Base-by-base conservation (phyloP, 2,113 vertebrate species). In the Sarotherodon lohbergeri region DNA sequence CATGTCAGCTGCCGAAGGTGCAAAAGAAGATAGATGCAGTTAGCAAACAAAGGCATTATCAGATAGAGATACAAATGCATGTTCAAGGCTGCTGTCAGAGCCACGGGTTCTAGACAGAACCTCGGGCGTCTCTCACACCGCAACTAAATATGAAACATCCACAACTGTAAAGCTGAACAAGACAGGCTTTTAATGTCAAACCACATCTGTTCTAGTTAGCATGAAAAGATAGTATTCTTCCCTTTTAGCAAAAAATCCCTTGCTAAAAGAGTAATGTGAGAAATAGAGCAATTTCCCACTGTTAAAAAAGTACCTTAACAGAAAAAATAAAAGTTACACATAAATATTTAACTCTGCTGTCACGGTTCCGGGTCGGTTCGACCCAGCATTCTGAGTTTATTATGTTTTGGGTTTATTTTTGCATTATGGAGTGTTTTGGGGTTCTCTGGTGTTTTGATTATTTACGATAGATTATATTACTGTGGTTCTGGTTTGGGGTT, bases 1-100 rank as follows among this genome's bases (percentile, higher is more conserved):
- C 99, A 99, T 99, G 94, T 99, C 99, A 95, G 99, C 99, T 99
- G 94, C 79, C 73, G 17, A 68, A 80, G 7, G 46, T 17, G 80
- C 2, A 14, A 29, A 29, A 87, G 56, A 89, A 43, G 68, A 76
- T 3, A 68, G 7, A 59, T 2, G 36, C 36, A 4, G 76, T 87
- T n/a, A 89, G 48, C 22, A 86, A 57, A 84, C 17, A 86, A 16
- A 79, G 17, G 14, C 3, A 13, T 81, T 59, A 83, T 88, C 32
- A 73, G 59, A 80, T 13, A 66, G 56, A 2, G 29, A 73, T 81
- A 84, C 6, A 4, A 22, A 43, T 3, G 4, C 27, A 63, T 68
- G 17, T 68, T 68, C 61, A 86, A 84, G 79, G 84, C 76, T 63
- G 36, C 57, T 54, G 63, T 63, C 80, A 80, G 41, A 56, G 82